Percentiles rank a stretch among this genome's conserved stretches.
phyloP scores from a whole-genome alignment of 2,888 invertebrate genomes.

The Ptychoptera contaminata region DNA sequence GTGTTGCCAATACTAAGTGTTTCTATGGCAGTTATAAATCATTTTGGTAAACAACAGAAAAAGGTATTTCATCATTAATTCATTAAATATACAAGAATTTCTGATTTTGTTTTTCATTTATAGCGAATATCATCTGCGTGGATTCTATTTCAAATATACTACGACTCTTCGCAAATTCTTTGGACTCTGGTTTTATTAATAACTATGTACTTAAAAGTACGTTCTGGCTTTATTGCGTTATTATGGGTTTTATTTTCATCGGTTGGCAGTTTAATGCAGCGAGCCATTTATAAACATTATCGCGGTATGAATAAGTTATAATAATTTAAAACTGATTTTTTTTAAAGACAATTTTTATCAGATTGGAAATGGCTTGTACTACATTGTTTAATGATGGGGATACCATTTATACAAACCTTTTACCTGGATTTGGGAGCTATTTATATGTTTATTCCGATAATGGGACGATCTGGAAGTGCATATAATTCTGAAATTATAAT shows the following conservation, averaged over 20 bases:
- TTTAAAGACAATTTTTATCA: constrained; percentile 10
- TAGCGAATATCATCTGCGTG: constrained; percentile 29
- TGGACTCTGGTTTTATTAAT: constrained; percentile 38
- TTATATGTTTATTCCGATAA: constrained; percentile 42
- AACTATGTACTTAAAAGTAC: constrained; percentile 39
- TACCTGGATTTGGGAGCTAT: constrained; percentile 35
- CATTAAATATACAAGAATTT: background rate
- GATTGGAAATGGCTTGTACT: constrained; percentile 25
- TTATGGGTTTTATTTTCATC: constrained; percentile 47
- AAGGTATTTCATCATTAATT: constrained; percentile 23
- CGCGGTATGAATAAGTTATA: constrained; percentile 27
- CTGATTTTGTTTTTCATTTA: background rate
- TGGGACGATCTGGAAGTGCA: constrained; percentile 38
- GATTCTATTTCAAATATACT: constrained; percentile 39
- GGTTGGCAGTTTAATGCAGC: constrained; percentile 35
- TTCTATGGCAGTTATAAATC: constrained; percentile 33
- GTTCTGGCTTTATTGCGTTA: constrained; percentile 51
- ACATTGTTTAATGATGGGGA: constrained; percentile 26
- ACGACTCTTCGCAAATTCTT: constrained; percentile 38
- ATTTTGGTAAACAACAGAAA: constrained; percentile 32
- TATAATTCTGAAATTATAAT: constrained; percentile 40
- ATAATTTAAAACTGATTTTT: background rate
- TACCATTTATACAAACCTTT: constrained; percentile 31
- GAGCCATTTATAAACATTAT: constrained; percentile 34
- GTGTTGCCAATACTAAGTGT: constrained; percentile 43